Conservation (phyloP, 2,888 invertebrate species). For the Platycnemis pennipes region DNA sequence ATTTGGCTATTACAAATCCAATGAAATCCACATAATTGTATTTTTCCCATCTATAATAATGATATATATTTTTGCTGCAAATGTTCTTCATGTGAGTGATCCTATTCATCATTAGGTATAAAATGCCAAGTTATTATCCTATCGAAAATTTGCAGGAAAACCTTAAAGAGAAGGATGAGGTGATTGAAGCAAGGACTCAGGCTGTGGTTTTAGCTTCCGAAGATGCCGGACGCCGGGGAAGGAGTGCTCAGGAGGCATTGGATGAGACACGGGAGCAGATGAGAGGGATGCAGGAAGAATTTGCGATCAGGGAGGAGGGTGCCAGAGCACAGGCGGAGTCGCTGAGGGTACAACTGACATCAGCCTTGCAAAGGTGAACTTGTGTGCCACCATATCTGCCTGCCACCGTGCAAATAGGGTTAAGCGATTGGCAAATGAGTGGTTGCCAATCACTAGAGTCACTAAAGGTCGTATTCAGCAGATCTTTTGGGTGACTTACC, state of each 20-base stretch:
- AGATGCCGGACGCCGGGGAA: slow-evolving; percentile 85
- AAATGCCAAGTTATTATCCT: too few species aligned
- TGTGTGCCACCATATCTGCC: slow-evolving; percentile 71
- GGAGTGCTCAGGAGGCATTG: slow-evolving; percentile 86
- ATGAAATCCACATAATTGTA: too few species aligned
- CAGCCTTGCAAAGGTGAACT: slow-evolving; percentile 80
- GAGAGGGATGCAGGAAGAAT: slow-evolving; percentile 90
- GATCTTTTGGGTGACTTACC: too few species aligned
- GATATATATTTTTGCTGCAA: too few species aligned
- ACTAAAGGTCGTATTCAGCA: too few species aligned
- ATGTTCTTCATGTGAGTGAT: neutral
- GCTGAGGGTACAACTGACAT: slow-evolving; percentile 81
- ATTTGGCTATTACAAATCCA: too few species aligned
- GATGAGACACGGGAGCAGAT: slow-evolving; percentile 91
- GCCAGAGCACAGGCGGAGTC: slow-evolving; percentile 85
- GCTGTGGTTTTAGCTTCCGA: slow-evolving; percentile 89
- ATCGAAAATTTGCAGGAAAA: slow-evolving; percentile 84
- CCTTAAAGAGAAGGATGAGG: slow-evolving; percentile 90
- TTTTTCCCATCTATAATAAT: too few species aligned
- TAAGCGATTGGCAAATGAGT: too few species aligned
- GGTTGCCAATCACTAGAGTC: too few species aligned
- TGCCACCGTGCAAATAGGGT: neutral
- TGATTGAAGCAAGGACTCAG: slow-evolving; percentile 90
- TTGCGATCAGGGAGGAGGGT: slow-evolving; percentile 85
- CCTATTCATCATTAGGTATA: neutral